These are phyloP conservation scores for Dryococelus australis DNA, from an alignment of 2,888 invertebrate species.

Conservation along the genomic window DNA sequence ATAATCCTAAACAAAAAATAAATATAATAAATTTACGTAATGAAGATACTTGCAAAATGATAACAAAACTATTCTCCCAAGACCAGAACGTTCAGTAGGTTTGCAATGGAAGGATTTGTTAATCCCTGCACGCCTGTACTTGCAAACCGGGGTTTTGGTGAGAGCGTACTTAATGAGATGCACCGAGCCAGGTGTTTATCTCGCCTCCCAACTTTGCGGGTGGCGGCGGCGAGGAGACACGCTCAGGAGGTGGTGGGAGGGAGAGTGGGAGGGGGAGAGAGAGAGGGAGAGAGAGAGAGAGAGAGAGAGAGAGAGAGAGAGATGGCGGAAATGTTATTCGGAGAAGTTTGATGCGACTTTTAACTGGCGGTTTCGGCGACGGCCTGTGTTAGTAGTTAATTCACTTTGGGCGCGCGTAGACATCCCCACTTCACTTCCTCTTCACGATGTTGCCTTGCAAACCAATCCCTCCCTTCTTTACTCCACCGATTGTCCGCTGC, in stretches of 20 bases:
- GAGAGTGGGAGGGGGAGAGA: not conserved
- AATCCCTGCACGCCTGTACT: too few relatives aligned
- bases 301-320: not conserved
- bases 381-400: not conserved
- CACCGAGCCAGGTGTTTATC: not conserved
- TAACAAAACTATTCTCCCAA: too few relatives aligned
- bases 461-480: not conserved
- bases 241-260: too few relatives aligned
- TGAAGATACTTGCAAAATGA: too few relatives aligned
- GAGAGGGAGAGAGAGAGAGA: too few relatives aligned
- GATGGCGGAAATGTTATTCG: too few relatives aligned
- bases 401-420: not conserved
- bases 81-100: too few relatives aligned
- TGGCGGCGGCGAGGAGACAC: not conserved
- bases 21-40: too few relatives aligned
- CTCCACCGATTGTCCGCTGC: not conserved
- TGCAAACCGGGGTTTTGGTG: too few relatives aligned
- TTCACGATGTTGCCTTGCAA: not conserved
- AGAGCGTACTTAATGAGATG: too few relatives aligned
- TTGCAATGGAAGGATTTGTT: too few relatives aligned
- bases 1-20: too few relatives aligned
- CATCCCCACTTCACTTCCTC: not conserved
- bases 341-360: not conserved
- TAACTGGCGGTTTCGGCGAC: not conserved
- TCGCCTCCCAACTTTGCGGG: not conserved